Base-by-base conservation (phyloP, 1,140 invertebrate species). In the Orchesella cincta region DNA sequence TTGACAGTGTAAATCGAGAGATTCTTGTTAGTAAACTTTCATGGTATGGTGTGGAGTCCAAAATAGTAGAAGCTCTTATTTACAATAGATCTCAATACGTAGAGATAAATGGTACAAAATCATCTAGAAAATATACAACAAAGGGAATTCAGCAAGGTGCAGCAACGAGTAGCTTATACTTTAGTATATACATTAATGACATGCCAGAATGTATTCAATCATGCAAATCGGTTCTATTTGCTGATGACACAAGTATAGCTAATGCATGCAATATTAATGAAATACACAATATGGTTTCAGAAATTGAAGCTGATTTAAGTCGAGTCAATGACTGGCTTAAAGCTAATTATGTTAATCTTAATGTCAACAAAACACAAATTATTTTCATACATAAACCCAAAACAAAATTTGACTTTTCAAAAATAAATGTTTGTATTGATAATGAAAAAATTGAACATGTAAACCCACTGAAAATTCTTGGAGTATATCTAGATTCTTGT, bases 1-100 rank as follows among this genome's bases (percentile, higher is more conserved):
- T 86, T 67, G 86, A 87, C 71, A 80, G 76, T 73, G 83, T 85
- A 0, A 86, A 85, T 84, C 77, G 83, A 18, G 73, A 83, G 14
- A 86, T 84, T 0, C 80, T 86, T 0, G 54, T 85, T 1, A 81
- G 80, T 29, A 86, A 84, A 80, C 73, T 86, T 23, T 76, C 74
- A 54, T 26, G 36, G 16, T 74, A 77, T 52, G 28, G 52, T 26
- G 71, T 76, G 26, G 57, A 75, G 33, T 28, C 51, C 14, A 28
- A 26, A 2, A 20, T 46, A 8, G 20, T 77, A 77, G 18, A 12
- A 46, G 18, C 77, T 12, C 76, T 79, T 33, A 28, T 81, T 18
- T 0, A 34, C 12, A 36, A 34, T n/a, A 34, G 74, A 34, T 52
- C n/a, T 34, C 28, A 64, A 79, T 1, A 62, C 31, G 52, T 1